phyloP scores from a whole-genome alignment of 2,113 vertebrate species.

The Nanorana parkeri region DNA sequence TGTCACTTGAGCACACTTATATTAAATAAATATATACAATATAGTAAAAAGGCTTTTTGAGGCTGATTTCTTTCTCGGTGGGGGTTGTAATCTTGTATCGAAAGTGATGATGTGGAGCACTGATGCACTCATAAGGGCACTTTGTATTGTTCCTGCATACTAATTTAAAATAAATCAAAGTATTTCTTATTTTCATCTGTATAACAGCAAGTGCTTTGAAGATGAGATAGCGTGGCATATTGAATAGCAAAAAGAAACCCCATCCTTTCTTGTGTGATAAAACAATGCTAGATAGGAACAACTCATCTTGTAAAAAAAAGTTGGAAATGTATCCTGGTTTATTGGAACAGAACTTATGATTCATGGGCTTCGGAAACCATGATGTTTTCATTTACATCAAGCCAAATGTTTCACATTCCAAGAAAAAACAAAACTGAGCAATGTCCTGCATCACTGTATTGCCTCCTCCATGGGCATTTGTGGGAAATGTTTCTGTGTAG shows the following conservation, averaged over 20 bases:
- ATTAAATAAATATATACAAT: slow-evolving; percentile 58
- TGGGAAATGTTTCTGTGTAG: too few species aligned
- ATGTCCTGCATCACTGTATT: too few species aligned
- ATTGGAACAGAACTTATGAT: slow-evolving; percentile 15
- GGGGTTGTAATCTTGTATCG: slow-evolving; percentile 55
- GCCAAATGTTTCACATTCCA: slow-evolving; percentile 5
- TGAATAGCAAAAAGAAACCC: slow-evolving; percentile 38
- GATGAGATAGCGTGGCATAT: slow-evolving; percentile 46
- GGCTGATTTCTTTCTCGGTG: slow-evolving; percentile 54
- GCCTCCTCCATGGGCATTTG: too few species aligned
- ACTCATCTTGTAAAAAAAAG: slow-evolving; percentile 47
- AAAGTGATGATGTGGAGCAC: slow-evolving; percentile 53
- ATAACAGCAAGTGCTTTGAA: slow-evolving; percentile 48
- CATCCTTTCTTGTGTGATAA: slow-evolving; percentile 9
- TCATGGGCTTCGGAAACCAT: slow-evolving; percentile 6
- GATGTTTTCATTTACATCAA: slow-evolving; percentile 23
- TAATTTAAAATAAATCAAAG: slow-evolving; percentile 55
- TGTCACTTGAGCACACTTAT: slow-evolving; percentile 55
- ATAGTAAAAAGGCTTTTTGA: slow-evolving; percentile 57
- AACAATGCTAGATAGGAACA: slow-evolving; percentile 56
- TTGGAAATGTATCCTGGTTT: slow-evolving; percentile 10
- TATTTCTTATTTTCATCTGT: slow-evolving; percentile 47
- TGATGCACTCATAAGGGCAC: slow-evolving; percentile 55
- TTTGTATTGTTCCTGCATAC: slow-evolving; percentile 52
- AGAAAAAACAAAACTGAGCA: neutral